phyloP scores from a whole-genome alignment of 2,797 vertebrate genomes.

The Toxotes lorentzi region DNA sequence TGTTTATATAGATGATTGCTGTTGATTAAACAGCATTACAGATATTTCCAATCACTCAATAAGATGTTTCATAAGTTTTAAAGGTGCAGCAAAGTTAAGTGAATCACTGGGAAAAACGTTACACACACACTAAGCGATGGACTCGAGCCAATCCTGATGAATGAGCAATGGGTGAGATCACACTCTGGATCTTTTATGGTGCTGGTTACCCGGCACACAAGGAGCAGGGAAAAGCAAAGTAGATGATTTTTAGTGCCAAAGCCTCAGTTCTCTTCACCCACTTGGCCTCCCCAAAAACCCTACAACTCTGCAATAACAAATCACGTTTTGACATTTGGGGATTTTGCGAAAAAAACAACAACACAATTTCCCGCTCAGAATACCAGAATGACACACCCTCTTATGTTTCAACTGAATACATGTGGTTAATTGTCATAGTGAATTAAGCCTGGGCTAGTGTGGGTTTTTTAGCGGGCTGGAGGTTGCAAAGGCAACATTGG shows the following conservation, averaged over 20 bases:
- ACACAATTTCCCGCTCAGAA: conserved; percentile 56
- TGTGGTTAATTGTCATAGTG: conserved; percentile 73
- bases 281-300: conserved; percentile 35
- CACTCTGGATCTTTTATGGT: conserved; percentile 29
- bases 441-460: conserved; percentile 70
- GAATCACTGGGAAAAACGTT: not conserved
- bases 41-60: not conserved
- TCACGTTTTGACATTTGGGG: conserved; percentile 65
- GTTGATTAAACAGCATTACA: not conserved
- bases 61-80: not conserved
- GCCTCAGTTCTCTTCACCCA: conserved; percentile 41
- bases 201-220: conserved; percentile 21
- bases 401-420: conserved; percentile 46
- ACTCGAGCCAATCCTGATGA: conserved; percentile 4
- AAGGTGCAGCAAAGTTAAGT: not conserved
- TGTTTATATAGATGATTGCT: not conserved
- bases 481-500: conserved; percentile 53
- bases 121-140: not conserved
- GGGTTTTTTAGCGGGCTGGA: conserved; percentile 58
- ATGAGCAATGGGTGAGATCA: conserved; percentile 23
- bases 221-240: conserved; percentile 35
- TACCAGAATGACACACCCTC: conserved; percentile 58
- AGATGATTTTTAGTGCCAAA: conserved; percentile 52
- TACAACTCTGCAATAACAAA: conserved; percentile 59
- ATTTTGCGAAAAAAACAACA: conserved; percentile 58